A percentile compares a stretch with the other conserved stretches of the same genome.
phyloP scores from a whole-genome alignment of 2,797 vertebrate genomes.

The Paratrypauchen microcephalus region DNA sequence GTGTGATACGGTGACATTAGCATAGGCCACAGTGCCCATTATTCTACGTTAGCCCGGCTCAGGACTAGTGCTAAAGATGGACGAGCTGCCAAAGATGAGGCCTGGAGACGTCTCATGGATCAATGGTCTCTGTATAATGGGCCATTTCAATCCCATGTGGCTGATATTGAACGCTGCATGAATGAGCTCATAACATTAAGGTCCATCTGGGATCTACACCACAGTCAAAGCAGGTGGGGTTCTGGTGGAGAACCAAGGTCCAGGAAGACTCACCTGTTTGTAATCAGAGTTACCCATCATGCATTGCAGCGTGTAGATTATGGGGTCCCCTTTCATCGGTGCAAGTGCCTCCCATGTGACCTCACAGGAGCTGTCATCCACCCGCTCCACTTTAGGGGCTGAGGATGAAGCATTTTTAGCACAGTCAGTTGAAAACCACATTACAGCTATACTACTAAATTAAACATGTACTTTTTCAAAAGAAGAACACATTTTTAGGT shows the following conservation, averaged over 20 bases:
- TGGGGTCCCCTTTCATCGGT: constrained; percentile 93
- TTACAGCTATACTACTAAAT: not conserved
- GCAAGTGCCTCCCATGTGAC: constrained; percentile 89
- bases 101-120: constrained; percentile 56
- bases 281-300: constrained; percentile 95
- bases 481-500: too few relatives aligned
- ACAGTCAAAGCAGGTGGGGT: not conserved
- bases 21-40: constrained; percentile 50
- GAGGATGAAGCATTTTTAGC: not conserved
- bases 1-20: constrained; percentile 48
- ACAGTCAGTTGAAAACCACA: not conserved
- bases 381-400: constrained; percentile 91
- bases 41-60: constrained; percentile 50
- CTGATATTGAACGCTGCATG: constrained; percentile 15
- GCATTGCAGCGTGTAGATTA: constrained; percentile 92
- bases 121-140: constrained; percentile 65
- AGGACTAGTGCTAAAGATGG: constrained; percentile 39
- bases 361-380: constrained; percentile 91
- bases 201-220: constrained; percentile 40
- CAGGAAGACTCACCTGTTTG: constrained; percentile 84
- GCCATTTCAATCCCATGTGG: constrained; percentile 49
- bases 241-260: not conserved
- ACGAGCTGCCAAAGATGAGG: constrained; percentile 37
- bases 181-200: constrained; percentile 30
- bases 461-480: not conserved